Conservation (phyloP, 1,140 invertebrate species). For the Eumaeus atala region DNA sequence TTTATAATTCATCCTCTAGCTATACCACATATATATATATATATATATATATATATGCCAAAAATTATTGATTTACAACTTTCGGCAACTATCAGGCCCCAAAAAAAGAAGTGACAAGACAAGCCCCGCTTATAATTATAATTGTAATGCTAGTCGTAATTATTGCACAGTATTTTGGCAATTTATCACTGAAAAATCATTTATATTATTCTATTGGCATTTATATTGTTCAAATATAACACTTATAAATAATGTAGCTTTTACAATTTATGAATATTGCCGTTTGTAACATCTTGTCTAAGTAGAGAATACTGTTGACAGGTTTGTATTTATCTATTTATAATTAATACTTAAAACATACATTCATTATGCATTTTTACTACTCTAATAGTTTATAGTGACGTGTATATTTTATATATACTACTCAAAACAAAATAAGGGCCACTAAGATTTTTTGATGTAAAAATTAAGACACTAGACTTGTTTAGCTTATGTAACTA, state of each 20-base stretch:
- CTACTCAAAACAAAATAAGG: too few relatives aligned
- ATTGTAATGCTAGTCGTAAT: too few relatives aligned
- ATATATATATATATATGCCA: too few relatives aligned
- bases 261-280: conserved; percentile 10
- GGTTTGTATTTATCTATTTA: conserved; percentile 2
- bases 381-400: conserved; percentile 2
- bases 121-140: too few relatives aligned
- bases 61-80: too few relatives aligned
- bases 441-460: too few relatives aligned
- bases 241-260: background rate
- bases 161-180: conserved; percentile 23
- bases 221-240: background rate
- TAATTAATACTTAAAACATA: background rate
- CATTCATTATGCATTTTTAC: conserved; percentile 2
- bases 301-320: background rate
- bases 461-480: too few relatives aligned
- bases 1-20: too few relatives aligned
- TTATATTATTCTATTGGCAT: conserved; percentile 11
- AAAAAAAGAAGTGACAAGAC: too few relatives aligned
- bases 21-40: too few relatives aligned
- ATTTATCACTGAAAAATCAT: conserved; percentile 34
- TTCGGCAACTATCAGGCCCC: too few relatives aligned
- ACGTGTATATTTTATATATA: background rate
- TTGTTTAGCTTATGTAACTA: too few relatives aligned
- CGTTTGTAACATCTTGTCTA: conserved; percentile 5